Conservation (phyloP, 2,113 vertebrate species). For the Marmota flaviventris region DNA sequence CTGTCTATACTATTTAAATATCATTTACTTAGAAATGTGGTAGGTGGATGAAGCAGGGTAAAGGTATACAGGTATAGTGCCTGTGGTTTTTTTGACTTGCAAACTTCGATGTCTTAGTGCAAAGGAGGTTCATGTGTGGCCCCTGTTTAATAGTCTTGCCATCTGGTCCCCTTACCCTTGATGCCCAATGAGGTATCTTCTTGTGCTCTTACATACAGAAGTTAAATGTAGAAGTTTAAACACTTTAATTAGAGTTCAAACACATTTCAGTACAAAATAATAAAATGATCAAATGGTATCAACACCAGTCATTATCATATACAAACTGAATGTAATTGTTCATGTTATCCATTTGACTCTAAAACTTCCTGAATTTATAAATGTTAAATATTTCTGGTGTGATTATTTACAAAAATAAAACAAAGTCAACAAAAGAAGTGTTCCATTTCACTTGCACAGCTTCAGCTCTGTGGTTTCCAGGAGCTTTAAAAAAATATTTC, state of each 20-base stretch:
- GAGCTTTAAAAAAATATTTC: not conserved
- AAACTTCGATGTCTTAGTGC: not conserved
- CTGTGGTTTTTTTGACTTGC: not conserved
- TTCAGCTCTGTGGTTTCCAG: not conserved
- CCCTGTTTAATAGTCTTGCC: no score
- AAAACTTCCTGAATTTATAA: not conserved
- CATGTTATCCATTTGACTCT: not conserved
- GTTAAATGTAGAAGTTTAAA: no score
- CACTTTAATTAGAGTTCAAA: not conserved
- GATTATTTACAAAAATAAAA: not conserved
- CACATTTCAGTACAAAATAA: not conserved
- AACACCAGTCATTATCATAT: not conserved
- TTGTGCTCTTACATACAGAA: no score
- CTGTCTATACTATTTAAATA: not conserved
- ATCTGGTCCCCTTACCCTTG: no score
- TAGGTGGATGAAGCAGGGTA: not conserved
- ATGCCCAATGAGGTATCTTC: no score
- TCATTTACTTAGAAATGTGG: not conserved
- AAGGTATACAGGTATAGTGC: no score
- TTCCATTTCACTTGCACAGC: not conserved
- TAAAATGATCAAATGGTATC: not conserved
- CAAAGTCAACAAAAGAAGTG: not conserved
- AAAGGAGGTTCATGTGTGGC: not conserved
- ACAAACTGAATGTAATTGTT: not conserved
- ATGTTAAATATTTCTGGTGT: not conserved